A percentile compares a stretch with the other conserved stretches of the same genome.
phyloP scores from a whole-genome alignment of 2,888 invertebrate genomes.

The Pollenia angustigena region DNA sequence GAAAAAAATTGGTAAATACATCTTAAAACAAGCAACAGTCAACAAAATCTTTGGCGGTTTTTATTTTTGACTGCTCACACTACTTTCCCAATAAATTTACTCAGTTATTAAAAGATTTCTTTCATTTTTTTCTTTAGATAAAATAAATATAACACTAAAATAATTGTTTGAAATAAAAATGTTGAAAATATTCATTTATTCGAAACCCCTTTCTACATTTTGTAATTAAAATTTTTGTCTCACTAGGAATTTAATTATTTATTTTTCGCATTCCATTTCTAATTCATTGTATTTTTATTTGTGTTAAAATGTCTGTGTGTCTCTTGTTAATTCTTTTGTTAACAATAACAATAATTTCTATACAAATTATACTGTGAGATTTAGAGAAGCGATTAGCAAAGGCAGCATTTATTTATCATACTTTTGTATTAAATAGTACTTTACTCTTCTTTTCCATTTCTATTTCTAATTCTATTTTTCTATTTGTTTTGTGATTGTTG shows the following conservation, averaged over 20 bases:
- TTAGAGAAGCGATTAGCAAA: slow-evolving; percentile 8
- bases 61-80: too few species aligned
- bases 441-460: background rate
- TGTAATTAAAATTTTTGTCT: background rate
- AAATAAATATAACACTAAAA: too few species aligned
- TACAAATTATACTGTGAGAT: slow-evolving; percentile 12
- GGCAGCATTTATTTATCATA: background rate
- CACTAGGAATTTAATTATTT: background rate
- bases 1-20: too few species aligned
- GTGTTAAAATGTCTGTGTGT: background rate
- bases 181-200: background rate
- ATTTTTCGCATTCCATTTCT: background rate
- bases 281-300: background rate
- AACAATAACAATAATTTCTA: slow-evolving; percentile 13
- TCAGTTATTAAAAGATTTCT: too few species aligned
- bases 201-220: background rate
- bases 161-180: too few species aligned
- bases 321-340: background rate
- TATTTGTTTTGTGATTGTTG: background rate
- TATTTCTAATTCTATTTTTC: background rate
- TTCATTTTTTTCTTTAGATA: too few species aligned
- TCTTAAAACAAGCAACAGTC: too few species aligned
- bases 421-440: background rate
- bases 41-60: too few species aligned
- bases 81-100: too few species aligned